These are phyloP conservation scores for Iguana delicatissima DNA, from an alignment of 2,797 vertebrate genomes.

Conservation along the genomic window DNA sequence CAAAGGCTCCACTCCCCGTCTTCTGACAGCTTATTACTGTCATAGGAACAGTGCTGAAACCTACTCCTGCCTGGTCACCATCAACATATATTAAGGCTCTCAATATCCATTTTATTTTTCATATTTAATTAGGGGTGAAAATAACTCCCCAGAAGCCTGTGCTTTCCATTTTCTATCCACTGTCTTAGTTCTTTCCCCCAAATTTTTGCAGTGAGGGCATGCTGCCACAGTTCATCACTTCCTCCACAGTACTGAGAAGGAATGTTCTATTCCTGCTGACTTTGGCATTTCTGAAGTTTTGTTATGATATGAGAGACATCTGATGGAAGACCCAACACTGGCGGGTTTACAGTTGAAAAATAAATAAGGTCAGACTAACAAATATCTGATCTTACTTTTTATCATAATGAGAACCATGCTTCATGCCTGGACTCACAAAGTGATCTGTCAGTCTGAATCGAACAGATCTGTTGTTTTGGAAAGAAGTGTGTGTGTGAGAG, in stretches of 20 bases:
- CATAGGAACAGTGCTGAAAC: neutral
- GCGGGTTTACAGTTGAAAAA: neutral
- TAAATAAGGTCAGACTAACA: neutral
- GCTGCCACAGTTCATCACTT: neutral
- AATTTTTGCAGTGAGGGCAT: neutral
- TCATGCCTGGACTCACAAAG: neutral
- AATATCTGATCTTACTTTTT: neutral
- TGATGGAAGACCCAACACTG: neutral
- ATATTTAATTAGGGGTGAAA: too few relatives aligned
- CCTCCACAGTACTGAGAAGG: neutral
- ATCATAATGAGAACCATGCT: neutral
- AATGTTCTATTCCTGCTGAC: neutral
- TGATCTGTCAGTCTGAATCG: neutral
- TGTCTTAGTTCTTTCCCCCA: too few relatives aligned
- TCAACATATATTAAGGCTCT: too few relatives aligned
- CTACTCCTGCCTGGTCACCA: neutral
- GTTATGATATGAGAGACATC: constrained; percentile 9
- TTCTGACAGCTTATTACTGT: neutral
- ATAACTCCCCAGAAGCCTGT: too few relatives aligned
- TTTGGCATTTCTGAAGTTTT: constrained; percentile 3
- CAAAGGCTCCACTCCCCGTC: too few relatives aligned
- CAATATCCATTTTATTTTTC: too few relatives aligned
- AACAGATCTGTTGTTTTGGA: neutral
- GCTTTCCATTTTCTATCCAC: neutral
- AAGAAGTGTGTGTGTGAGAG: too few relatives aligned